phyloP scores from a whole-genome alignment of 2,888 invertebrate species.

The Caenorhabditis wallacei region DNA sequence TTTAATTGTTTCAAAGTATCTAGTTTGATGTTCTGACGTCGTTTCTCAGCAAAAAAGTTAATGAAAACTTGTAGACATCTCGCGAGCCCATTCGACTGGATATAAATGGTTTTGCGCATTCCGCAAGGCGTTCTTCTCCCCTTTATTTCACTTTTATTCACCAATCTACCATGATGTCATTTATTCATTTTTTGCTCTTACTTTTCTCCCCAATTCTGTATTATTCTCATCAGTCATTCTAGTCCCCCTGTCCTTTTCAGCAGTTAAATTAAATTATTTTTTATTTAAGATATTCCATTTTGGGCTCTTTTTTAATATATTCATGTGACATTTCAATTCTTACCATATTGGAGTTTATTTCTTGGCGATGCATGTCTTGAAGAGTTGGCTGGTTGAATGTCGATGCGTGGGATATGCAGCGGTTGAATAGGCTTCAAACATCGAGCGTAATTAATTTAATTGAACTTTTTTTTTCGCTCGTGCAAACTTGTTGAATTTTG shows the following conservation, averaged over 20 bases:
- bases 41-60: neutral
- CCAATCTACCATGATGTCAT: constrained; percentile 40
- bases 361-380: constrained; percentile 60
- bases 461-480: constrained; percentile 1
- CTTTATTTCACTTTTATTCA: neutral
- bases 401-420: constrained; percentile 78
- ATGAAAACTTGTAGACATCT: constrained; percentile 8
- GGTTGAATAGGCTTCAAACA: constrained; percentile 73
- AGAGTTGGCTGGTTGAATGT: constrained; percentile 69
- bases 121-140: constrained; percentile 21
- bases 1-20: no score
- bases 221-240: constrained; percentile 10
- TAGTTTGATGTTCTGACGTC: constrained; percentile 8
- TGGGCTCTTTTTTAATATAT: constrained; percentile 13
- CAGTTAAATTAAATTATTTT: constrained; percentile 23
- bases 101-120: constrained; percentile 27
- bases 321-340: constrained; percentile 24
- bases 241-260: neutral
- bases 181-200: neutral
- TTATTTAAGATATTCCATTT: constrained; percentile 26
- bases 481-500: neutral
- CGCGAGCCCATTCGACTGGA: constrained; percentile 27
- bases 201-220: neutral
- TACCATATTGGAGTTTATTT: constrained; percentile 62
- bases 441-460: constrained; percentile 30